Conservation (phyloP, 1,140 invertebrate species). For the Triops longicaudatus region DNA sequence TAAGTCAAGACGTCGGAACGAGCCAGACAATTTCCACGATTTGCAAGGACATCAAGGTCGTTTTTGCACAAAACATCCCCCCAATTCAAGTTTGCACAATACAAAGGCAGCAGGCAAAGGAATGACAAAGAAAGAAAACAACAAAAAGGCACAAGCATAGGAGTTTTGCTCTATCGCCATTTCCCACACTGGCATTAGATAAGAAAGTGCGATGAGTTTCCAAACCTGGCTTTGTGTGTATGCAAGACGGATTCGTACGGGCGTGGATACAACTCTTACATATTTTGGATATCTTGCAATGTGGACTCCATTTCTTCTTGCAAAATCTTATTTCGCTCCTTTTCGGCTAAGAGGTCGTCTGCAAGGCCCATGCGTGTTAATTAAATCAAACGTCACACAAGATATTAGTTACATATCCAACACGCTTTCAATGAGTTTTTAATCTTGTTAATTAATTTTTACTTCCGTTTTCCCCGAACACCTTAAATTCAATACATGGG, state of each 20-base stretch:
- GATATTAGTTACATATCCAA: slow-evolving; percentile 16
- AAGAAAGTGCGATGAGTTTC: background rate
- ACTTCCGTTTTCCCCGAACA: too few species aligned
- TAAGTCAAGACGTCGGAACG: too few species aligned
- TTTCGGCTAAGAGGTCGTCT: slow-evolving; percentile 92
- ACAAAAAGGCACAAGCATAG: background rate
- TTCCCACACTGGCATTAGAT: background rate
- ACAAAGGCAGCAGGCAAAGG: background rate
- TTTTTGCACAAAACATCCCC: background rate
- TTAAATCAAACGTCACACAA: background rate
- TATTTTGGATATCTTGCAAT: slow-evolving; percentile 98
- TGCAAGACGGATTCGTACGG: slow-evolving; percentile 13
- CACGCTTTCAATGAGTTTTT: background rate
- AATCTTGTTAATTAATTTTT: too few species aligned
- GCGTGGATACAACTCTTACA: slow-evolving; percentile 56
- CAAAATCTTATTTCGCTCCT: slow-evolving; percentile 91
- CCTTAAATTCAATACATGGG: too few species aligned
- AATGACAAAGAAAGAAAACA: slow-evolving; percentile 20
- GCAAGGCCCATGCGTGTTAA: slow-evolving; percentile 42
- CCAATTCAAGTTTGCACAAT: background rate
- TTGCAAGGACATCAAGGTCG: background rate
- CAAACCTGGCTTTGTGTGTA: background rate
- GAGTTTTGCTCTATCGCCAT: background rate
- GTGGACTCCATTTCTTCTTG: slow-evolving; percentile 98
- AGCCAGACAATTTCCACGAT: background rate